phyloP scores from a whole-genome alignment of 2,113 vertebrate species.

The Odocoileus hemionus region DNA sequence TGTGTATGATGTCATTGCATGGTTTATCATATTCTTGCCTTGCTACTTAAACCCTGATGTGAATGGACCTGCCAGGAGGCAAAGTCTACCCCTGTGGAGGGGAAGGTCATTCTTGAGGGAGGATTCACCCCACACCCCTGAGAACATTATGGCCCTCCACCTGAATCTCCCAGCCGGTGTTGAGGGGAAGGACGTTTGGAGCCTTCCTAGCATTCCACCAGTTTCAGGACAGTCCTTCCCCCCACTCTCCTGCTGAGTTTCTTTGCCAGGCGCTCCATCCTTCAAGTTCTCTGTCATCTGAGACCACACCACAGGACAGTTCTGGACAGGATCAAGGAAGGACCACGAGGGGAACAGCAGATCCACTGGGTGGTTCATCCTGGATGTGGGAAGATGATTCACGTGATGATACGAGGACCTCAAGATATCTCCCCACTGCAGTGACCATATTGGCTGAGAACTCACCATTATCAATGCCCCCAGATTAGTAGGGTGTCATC shows the following conservation, averaged over 20 bases:
- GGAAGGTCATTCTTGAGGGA: neutral
- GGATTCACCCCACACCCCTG: accelerated
- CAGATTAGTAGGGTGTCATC: neutral
- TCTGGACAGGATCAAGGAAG: neutral
- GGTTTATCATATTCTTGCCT: neutral
- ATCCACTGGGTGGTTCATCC: neutral
- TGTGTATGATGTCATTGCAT: neutral
- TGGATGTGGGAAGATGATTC: neutral
- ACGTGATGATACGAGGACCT: accelerated
- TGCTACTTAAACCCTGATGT: neutral
- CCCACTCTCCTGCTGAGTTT: neutral
- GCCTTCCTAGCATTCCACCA: neutral
- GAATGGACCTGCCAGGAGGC: neutral
- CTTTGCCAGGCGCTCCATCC: neutral
- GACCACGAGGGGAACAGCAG: neutral
- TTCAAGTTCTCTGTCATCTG: neutral
- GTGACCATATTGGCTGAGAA: neutral
- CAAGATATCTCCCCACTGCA: too few species aligned
- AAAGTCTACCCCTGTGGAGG: neutral
- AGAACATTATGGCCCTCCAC: too few species aligned
- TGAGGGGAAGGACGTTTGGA: neutral
- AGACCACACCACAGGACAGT: neutral
- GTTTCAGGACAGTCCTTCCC: neutral
- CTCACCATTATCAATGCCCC: neutral
- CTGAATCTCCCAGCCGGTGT: too few species aligned